Base-by-base conservation (phyloP, 1,140 invertebrate genomes). In the Goniozus legneri region DNA sequence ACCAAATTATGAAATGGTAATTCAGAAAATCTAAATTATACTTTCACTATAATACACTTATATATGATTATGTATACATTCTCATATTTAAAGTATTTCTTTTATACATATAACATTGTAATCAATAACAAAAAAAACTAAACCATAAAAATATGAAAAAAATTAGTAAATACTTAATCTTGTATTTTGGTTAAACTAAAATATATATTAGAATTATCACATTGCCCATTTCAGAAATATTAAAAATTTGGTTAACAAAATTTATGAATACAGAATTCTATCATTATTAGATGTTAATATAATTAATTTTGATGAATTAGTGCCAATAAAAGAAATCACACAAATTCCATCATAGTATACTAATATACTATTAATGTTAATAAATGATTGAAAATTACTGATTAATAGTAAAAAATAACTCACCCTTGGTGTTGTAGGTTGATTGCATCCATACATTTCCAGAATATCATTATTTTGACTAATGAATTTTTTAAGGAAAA, bases 381-480 rank as follows among this genome's bases (percentile, higher is more conserved):
- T n/a, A n/a, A n/a, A n/a, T n/a, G n/a, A n/a, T n/a, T n/a, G n/a
- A n/a, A n/a, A n/a, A n/a, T n/a, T n/a, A n/a, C n/a, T n/a, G n/a
- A n/a, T n/a, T n/a, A n/a, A n/a, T n/a, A n/a, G 10, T 27, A 6
- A 27, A 27, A 27, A 27, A 27, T 27, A 38, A 62, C 60, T 69
- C 36, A 64, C 67, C 52, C 47, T 48, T 39, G 48, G 35, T 21
- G 46, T 34, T n/a, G 50, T 31, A 19, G 35, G 19, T 32, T 50
- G 39, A 24, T 52, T 56, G n/a, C 27, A 55, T 12, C 57, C 62
- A 38, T 74, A 74, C 12, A 71, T 54, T 33, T 59, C 60, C 27
- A 74, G 47, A 34, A 74, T 58, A 21, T 67, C 60, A 4, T 70
- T 59, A 7, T 57, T 51, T 6, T 60, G 54, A n/a, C 60, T 65